Evolutionary conservation across 2,797 vertebrate species (phyloP), one percentile per base, ranked within the genome.

Genomic region (Threskiornis aethiopicus): DNA sequence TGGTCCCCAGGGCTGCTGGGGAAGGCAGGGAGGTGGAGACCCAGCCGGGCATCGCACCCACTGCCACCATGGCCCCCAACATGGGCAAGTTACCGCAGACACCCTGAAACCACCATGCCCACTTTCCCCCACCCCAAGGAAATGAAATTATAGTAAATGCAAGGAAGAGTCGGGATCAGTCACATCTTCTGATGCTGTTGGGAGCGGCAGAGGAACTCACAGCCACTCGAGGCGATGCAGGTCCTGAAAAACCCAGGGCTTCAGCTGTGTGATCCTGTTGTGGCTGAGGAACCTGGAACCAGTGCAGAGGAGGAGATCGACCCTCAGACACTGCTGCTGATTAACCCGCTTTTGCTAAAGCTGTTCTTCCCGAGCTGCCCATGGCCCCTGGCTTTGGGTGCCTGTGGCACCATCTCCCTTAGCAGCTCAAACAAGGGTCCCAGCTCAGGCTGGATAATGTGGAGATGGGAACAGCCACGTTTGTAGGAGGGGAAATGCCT

Each of bases 161-260:
- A 10, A 62, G 54, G 66, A 39, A 7, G 33, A 37, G 14, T 11
- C 1, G 2, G 61, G 54, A 35, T 51, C 17, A 10, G 61, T 7
- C 54, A 6, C 15, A 14, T 24, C 29, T 25, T 19, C 47, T 8
- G 37, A 19, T 29, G 59, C 37, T 28, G 37, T 13, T 20, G 18
- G 41, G 24, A 6, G 6, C 0, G 1, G 52, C 37, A 7, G 6
- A 35, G 52, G 59, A 46, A 97, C 97, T 98, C 87, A 98, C 97
- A 98, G 93, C 97, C 97, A 98, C 91, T 97, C 96, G 7, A 98
- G 96, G 47, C 33, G 93, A 33, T 35, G 79, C 72, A 98, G 95
- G 70, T 97, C 97, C 67, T 94, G 82, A 87, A 98, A 98, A 25
- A 97, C 54, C 13, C 79, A 37, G 10, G 97, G 93, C 91, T 97